These are phyloP conservation scores for Hemitrygon akajei DNA, from an alignment of 2,797 vertebrate genomes.

Conservation along the genomic window DNA sequence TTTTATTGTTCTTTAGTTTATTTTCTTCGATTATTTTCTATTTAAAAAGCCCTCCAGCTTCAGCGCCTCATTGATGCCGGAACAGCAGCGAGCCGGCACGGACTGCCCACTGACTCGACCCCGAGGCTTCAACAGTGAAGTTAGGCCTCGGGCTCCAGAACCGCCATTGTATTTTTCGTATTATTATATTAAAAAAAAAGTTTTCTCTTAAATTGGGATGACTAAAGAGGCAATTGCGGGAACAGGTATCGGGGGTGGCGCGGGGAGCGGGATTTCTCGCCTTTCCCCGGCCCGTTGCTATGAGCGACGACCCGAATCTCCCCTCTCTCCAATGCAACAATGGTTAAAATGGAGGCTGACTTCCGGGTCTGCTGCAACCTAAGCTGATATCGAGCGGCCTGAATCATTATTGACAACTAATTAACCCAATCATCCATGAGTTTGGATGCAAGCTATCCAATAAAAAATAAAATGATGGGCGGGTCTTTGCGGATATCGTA, in stretches of 20 bases:
- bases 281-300: constrained; percentile 28
- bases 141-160: constrained; percentile 9
- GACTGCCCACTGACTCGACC: constrained; percentile 2
- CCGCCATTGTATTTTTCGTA: constrained; percentile 4
- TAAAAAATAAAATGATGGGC: no score
- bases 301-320: constrained; percentile 24
- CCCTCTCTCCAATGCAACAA: constrained; percentile 27
- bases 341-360: constrained; percentile 35
- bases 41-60: not conserved
- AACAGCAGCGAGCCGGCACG: not conserved
- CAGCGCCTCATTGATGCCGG: not conserved
- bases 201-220: not conserved
- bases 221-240: not conserved
- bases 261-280: not conserved
- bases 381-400: not conserved
- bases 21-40: constrained; percentile 17
- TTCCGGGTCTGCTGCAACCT: not conserved
- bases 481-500: not conserved
- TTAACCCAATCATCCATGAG: not conserved
- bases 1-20: constrained; percentile 21
- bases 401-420: not conserved
- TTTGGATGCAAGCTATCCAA: not conserved
- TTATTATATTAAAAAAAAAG: not conserved
- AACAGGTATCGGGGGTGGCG: not conserved
- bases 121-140: constrained; percentile 25